Evolutionary conservation across 2,797 vertebrate species (phyloP), one percentile per base, ranked within the genome.

Genomic region (Taenioides sp.): DNA sequence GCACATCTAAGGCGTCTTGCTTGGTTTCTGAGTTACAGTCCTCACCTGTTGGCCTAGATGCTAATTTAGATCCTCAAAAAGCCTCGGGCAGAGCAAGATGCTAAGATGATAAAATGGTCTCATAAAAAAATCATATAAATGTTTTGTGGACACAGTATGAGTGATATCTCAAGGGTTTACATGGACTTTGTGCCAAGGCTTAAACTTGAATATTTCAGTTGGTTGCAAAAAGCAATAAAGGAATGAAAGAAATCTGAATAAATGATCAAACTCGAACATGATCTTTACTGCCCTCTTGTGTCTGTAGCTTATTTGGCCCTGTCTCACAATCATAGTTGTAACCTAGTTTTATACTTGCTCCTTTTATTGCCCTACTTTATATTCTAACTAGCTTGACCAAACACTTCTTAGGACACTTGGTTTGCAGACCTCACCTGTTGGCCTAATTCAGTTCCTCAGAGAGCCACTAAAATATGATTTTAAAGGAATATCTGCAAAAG

Each of bases 11-110:
- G 71, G 67, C 4, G 14, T 61, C 65, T 40, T 3, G 3, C 73
- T 83, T 70, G 75, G 78, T 84, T 78, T 79, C 75, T 62, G 70
- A 76, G 75, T 67, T 71, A 73, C 55, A 64, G 63, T 69, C 75
- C 73, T 86, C 85, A 88, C 89, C 86, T 89, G 84, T 88, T 87
- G 80, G 78, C 72, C 74, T 64, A 75, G 64, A 85, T 88, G 77
- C 75, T 76, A 83, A 87, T 91, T 86, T 71, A 50, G 43, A 50
- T 65, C 10, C 11, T 71, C 67, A 47, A 28, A 55, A 75, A 74
- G 73, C 84, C 52, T 11, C 12, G 2, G 40, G 74, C 28, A 1
- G 28, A 10, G 6, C 23, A 0, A 79, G 71, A 80, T 64, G 27
- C 40, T 69, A 10, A 81, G 75, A 58, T 58, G 71, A 27, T 47